phyloP scores from a whole-genome alignment of 2,113 vertebrate genomes.

The Leptodactylus fuscus region DNA sequence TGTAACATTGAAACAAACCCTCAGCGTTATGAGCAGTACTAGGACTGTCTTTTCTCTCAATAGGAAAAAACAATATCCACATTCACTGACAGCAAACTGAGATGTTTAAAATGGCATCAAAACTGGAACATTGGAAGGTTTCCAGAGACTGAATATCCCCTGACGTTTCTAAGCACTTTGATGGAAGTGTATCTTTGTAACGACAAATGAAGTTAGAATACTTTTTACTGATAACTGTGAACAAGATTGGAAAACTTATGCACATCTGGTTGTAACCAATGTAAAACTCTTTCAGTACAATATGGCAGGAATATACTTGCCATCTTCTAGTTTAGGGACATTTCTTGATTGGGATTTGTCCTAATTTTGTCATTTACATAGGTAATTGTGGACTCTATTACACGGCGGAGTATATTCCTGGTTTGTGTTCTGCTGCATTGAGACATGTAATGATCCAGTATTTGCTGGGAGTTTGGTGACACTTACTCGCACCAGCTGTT shows the following conservation, averaged over 20 bases:
- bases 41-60: neutral
- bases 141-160: too few species aligned
- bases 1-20: neutral
- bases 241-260: neutral
- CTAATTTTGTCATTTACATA: neutral
- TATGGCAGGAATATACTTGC: neutral
- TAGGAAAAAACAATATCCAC: neutral
- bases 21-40: neutral
- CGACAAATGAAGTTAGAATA: too few species aligned
- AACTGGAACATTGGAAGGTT: too few species aligned
- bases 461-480: neutral
- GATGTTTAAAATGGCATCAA: too few species aligned
- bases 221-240: too few species aligned
- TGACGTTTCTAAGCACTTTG: too few species aligned
- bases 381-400: neutral
- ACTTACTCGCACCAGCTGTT: conserved; percentile 96
- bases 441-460: conserved; percentile 7
- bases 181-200: too few species aligned
- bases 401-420: neutral
- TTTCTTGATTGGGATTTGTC: neutral
- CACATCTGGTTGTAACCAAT: neutral
- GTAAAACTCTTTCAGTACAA: neutral
- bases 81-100: neutral
- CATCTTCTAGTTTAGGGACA: neutral
- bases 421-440: neutral